These are phyloP conservation scores for Rhinatrema bivittatum DNA, from an alignment of 2,797 vertebrate genomes.

Conservation along the genomic window DNA sequence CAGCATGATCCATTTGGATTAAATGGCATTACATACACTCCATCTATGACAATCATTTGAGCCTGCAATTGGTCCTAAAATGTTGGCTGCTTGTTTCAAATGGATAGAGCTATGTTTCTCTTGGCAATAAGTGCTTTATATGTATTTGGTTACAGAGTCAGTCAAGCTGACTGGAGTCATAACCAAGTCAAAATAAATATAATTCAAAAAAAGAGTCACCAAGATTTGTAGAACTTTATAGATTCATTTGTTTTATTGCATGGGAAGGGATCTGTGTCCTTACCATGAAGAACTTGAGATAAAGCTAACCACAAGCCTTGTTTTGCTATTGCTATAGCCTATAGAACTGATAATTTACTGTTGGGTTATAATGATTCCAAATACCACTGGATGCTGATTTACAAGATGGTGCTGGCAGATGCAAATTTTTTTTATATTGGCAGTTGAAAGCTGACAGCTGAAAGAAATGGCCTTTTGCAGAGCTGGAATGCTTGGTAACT, in stretches of 20 bases:
- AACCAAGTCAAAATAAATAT: background rate
- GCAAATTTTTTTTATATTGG: conserved; percentile 22
- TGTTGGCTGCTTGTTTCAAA: background rate
- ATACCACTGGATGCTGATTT: conserved; percentile 8
- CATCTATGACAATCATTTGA: too few relatives aligned
- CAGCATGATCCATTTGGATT: too few relatives aligned
- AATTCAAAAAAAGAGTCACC: too few relatives aligned
- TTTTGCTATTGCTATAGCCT: background rate
- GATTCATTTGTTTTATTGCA: too few relatives aligned
- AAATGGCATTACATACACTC: too few relatives aligned
- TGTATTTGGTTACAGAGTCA: background rate
- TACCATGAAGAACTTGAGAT: background rate
- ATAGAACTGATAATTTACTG: conserved; percentile 10
- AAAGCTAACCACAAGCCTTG: background rate
- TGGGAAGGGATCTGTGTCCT: background rate
- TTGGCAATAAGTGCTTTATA: fast-evolving
- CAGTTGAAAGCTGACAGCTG: conserved; percentile 31
- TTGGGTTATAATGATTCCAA: conserved; percentile 1
- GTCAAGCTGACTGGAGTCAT: fast-evolving
- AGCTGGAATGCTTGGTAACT: conserved; percentile 13
- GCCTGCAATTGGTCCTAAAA: background rate
- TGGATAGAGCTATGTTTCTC: fast-evolving
- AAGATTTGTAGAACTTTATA: too few relatives aligned
- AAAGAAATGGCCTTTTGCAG: conserved; percentile 6
- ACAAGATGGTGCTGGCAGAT: conserved; percentile 19